Evolutionary conservation across 2,888 invertebrate species (phyloP), one percentile per base, ranked within the genome.

Genomic region (Amaurobius ferox): DNA sequence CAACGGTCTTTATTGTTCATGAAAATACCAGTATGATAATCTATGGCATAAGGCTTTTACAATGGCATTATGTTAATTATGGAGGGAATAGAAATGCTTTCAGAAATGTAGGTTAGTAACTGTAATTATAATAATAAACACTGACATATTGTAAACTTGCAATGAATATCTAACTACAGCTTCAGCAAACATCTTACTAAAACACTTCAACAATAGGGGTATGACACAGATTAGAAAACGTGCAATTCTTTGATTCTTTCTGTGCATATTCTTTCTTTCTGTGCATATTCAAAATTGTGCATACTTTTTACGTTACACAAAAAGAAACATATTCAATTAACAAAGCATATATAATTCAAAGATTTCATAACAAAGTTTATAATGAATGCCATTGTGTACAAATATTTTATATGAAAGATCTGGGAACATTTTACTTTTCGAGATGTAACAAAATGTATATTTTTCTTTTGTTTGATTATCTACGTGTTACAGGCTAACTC

Each of bases 1-100:
- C 73, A 86, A 86, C 74, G 71, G 66, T 86, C 35, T 86, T 86
- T 86, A 48, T 48, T 76, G 78, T 79, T 79, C 86, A 86, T 79
- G 86, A 86, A 79, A 86, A 86, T 79, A 86, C 48, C 76, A 76
- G 70, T 68, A 74, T 68, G 76, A 70, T 68, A 78, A 72, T 86
- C 71, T 76, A 74, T 86, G 79, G 68, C 79, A 79, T 76, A 79
- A 86, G 86, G 79, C 86, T 86, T 74, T 78, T 40, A 79, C 67
- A 79, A 70, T 73, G 48, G 55, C 67, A 62, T 55, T 79, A 66
- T 70, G 32, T 66, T 68, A 35, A 70, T 29, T 55, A 64, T 86
- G 79, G 86, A 86, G 74, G 79, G 86, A 86, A 26, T 78, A 48
- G 32, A 79, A 67, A 72, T 72, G 66, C 28, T 71, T 79, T 79